Evolutionary conservation across 2,888 invertebrate genomes (phyloP), one percentile per base, ranked within the genome.

Genomic region (Sturmia bella): DNA sequence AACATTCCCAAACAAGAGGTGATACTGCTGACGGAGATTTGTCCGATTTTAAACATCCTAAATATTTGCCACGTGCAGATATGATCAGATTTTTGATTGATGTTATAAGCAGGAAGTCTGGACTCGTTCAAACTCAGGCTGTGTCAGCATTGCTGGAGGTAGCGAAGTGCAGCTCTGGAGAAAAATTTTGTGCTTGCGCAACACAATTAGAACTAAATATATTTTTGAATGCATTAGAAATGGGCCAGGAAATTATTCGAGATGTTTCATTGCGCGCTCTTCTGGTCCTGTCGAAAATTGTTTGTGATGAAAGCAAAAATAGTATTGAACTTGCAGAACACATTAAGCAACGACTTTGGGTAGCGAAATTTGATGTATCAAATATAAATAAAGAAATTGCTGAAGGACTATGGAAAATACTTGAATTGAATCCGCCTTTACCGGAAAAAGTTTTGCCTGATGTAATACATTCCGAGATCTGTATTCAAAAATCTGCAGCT

Each of bases 401-500:
- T 0, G 91, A 92, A 19, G 91, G 93, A 54, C 88, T 95, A n/a
- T 95, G 95, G 95, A 90, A 92, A 24, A 88, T 90, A 11, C 91
- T 93, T 1, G 88, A 91, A n/a, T 90, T 95, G 78, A 87, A 91
- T 12, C 91, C 92, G 43, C 92, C 93, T 2, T 88, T 89, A 7
- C 91, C 92, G 89, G 87, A 89, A 7, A 87, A 89, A 69, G 87
- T 93, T 78, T 92, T 96, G 85, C 89, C 89, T 19, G 96, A 97
- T 89, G 92, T 96, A 45, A 94, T 95, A 85, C 96, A 97, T 91
- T 94, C 95, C 0, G 95, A 96, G 59, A 94, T 95, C 86, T 94
- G 95, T 68, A 93, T 98, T 64, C 96, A 98, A 89, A 93, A 94
- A 84, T 95, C 98, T 1, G 95, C 96, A 0, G 95, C 98, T 0